Evolutionary conservation across 1,140 invertebrate genomes (phyloP).

Genomic region (Drosophila equinoxialis): DNA sequence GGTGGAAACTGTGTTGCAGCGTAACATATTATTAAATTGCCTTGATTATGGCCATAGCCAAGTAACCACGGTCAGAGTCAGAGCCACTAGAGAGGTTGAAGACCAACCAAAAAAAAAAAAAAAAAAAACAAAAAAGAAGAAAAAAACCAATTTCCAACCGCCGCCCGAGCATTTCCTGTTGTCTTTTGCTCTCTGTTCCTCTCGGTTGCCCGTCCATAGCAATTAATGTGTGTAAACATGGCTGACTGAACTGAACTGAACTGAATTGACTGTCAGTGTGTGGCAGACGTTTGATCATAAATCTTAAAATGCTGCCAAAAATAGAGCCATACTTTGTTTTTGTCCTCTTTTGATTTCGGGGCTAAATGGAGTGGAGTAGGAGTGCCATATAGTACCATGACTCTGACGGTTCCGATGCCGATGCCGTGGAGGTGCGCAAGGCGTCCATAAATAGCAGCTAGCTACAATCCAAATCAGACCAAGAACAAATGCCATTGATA

Average conservation of each 20-base stretch:
- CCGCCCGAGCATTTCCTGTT: conserved; percentile 68
- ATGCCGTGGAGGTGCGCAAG: conserved; percentile 20
- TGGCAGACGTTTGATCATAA: conserved; percentile 63
- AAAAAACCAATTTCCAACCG: conserved; percentile 66
- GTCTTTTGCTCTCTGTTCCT: conserved; percentile 35
- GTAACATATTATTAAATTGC: conserved; percentile 79
- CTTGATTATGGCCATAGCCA: conserved; percentile 71
- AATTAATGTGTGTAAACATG: conserved; percentile 79
- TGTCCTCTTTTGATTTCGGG: conserved; percentile 8
- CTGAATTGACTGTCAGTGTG: conserved; percentile 58
- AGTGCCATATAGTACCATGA: conserved; percentile 16
- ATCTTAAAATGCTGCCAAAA: conserved; percentile 70
- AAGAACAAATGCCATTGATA: conserved; percentile 6
- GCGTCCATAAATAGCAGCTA: conserved; percentile 3
- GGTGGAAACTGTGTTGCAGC: conserved; percentile 76
- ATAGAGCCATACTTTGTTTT: conserved; percentile 58
- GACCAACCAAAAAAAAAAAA: conserved; percentile 17
- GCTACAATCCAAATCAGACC: not conserved
- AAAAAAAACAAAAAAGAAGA: conserved; percentile 8
- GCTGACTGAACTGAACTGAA: conserved; percentile 53
- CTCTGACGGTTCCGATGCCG: conserved; percentile 5
- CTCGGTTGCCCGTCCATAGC: conserved; percentile 35
- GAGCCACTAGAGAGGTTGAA: conserved; percentile 30
- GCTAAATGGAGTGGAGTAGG: conserved; percentile 15
- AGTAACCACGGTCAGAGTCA: conserved; percentile 35